These are phyloP conservation scores for Agrochola litura DNA, from an alignment of 2,888 invertebrate genomes.

Conservation along the genomic window DNA sequence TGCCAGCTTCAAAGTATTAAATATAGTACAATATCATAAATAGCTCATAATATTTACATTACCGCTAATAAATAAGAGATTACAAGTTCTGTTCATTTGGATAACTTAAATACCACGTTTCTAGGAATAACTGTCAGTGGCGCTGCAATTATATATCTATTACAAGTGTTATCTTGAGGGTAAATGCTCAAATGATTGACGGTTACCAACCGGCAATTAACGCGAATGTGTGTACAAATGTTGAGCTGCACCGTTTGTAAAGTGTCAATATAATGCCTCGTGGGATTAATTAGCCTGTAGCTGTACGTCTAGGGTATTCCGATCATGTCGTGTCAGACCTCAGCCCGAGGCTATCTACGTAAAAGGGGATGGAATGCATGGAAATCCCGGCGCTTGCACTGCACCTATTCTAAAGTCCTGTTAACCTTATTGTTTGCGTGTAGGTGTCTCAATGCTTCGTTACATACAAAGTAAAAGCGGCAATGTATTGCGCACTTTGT, in stretches of 20 bases:
- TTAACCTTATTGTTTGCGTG: conserved; percentile 54
- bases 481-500: conserved; percentile 62
- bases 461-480: conserved; percentile 53
- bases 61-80: conserved; percentile 50
- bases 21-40: conserved; percentile 47
- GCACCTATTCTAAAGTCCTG: conserved; percentile 52
- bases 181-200: conserved; percentile 60
- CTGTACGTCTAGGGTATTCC: conserved; percentile 48
- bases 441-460: conserved; percentile 68
- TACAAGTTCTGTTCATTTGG: conserved; percentile 41
- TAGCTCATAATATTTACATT: conserved; percentile 55
- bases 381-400: conserved; percentile 58
- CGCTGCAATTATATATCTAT: conserved; percentile 60
- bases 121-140: conserved; percentile 50
- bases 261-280: conserved; percentile 63
- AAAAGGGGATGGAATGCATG: conserved; percentile 70
- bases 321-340: conserved; percentile 65
- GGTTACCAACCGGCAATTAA: conserved; percentile 63
- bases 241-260: conserved; percentile 61
- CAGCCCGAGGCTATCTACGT: conserved; percentile 64
- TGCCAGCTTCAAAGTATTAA: conserved; percentile 23
- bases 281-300: conserved; percentile 64
- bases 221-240: conserved; percentile 54
- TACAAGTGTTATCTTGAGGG: conserved; percentile 59
- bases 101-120: conserved; percentile 53